A percentile compares a stretch with the other conserved stretches of the same genome.
Evolutionary conservation across 2,113 vertebrate genomes (phyloP).

Genomic region (Arizona elegans): DNA sequence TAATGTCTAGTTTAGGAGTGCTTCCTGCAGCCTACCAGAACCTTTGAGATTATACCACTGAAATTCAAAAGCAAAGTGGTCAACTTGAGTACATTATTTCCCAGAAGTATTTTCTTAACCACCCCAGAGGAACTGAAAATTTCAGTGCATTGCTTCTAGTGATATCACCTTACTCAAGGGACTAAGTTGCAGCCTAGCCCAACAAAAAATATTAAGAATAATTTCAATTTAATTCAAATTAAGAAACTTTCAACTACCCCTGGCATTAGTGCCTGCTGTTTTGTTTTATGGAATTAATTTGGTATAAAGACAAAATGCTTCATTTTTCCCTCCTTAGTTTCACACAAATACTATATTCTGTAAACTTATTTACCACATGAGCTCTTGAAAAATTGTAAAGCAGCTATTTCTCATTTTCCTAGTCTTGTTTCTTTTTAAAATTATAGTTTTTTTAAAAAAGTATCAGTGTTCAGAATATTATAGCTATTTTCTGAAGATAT

Average conservation of each 20-base stretch:
- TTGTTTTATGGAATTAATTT: not conserved
- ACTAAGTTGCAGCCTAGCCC: not conserved
- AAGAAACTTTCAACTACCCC: not conserved
- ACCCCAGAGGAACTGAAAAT: not conserved
- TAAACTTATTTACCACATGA: slow-evolving; percentile 4
- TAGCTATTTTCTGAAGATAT: slow-evolving; percentile 74
- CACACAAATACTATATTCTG: slow-evolving; percentile 32
- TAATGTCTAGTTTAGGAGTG: not conserved
- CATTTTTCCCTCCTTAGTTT: not conserved
- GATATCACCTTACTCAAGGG: not conserved
- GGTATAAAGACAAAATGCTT: not conserved
- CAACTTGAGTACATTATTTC: not conserved
- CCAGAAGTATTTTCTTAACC: not conserved
- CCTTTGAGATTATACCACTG: not conserved
- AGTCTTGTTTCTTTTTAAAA: slow-evolving; percentile 54
- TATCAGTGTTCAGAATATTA: slow-evolving; percentile 68
- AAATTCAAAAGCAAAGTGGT: not conserved
- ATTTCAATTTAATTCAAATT: not conserved
- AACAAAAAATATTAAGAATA: not conserved
- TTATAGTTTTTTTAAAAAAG: slow-evolving; percentile 50
- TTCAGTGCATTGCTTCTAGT: not conserved
- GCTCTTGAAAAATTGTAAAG: slow-evolving; percentile 64
- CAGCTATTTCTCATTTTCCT: slow-evolving; percentile 47
- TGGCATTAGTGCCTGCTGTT: not conserved
- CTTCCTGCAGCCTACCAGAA: not conserved